These are phyloP conservation scores for Scylla paramamosain DNA, from an alignment of 1,140 invertebrate genomes.

Conservation along the genomic window DNA sequence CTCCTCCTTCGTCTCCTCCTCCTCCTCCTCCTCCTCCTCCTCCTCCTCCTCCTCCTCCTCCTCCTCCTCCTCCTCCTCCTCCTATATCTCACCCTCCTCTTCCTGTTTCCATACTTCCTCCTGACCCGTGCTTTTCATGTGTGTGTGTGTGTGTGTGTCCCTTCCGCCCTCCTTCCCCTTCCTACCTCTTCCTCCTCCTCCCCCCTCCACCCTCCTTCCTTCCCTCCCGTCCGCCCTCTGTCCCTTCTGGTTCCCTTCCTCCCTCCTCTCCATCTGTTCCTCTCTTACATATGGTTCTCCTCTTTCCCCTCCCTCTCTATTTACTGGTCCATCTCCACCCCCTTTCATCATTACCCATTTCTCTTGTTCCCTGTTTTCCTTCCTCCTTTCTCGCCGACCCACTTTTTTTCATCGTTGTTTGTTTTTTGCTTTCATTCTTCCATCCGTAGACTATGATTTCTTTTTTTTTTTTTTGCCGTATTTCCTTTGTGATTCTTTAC, in stretches of 20 bases:
- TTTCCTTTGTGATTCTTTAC: not conserved
- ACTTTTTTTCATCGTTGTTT: not conserved
- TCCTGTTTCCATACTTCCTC: not conserved
- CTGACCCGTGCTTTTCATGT: conserved; percentile 1
- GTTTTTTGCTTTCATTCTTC: not conserved
- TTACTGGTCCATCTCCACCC: not conserved
- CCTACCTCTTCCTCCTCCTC: not conserved
- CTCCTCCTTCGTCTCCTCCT: too few relatives aligned
- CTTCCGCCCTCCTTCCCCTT: not conserved
- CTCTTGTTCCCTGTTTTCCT: not conserved
- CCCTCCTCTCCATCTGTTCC: conserved; percentile 5
- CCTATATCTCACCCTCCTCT: not conserved
- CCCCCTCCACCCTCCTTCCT: not conserved
- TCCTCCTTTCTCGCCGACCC: not conserved
- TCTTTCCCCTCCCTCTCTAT: not conserved
- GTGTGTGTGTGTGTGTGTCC: not conserved
- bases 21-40: not conserved
- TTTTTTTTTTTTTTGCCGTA: not conserved
- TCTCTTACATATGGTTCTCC: not conserved
- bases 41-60: not conserved
- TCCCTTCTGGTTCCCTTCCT: not conserved
- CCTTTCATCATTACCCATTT: not conserved
- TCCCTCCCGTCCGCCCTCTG: not conserved
- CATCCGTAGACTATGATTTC: not conserved
- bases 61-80: too few relatives aligned